phyloP scores from a whole-genome alignment of 2,797 vertebrate species.

The Enteromius unitaeniatus region DNA sequence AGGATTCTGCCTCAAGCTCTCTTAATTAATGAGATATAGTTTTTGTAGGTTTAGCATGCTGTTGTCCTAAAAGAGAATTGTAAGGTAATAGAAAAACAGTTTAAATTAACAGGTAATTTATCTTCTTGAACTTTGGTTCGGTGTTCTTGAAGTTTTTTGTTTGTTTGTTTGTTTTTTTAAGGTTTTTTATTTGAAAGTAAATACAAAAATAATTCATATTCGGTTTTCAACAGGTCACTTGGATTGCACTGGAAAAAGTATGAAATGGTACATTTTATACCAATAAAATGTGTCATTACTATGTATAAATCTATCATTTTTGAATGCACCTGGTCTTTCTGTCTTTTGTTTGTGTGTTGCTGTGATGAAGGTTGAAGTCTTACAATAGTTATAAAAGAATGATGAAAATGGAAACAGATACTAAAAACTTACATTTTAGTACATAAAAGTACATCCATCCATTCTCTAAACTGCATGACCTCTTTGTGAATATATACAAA shows the following conservation, averaged over 20 bases:
- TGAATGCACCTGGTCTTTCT: not conserved
- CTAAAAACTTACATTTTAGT: too few species aligned
- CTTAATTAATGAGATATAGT: not conserved
- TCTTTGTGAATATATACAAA: too few species aligned
- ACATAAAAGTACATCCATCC: too few species aligned
- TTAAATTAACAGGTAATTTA: not conserved
- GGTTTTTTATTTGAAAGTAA: too few species aligned
- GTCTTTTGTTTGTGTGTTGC: not conserved
- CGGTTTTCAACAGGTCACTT: not conserved
- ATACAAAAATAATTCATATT: not conserved
- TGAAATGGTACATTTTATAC: not conserved
- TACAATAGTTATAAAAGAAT: not conserved
- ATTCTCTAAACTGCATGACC: too few species aligned
- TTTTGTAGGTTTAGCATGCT: not conserved
- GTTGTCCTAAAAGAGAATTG: not conserved
- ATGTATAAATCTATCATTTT: not conserved
- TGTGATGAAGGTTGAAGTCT: not conserved
- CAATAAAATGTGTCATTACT: not conserved
- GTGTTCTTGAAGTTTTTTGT: not conserved
- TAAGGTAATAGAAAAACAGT: not conserved
- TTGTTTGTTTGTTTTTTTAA: not conserved
- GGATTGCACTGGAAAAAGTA: not conserved
- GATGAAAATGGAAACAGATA: not conserved
- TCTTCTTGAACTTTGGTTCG: not conserved
- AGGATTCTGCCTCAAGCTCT: slow-evolving; percentile 39